Conservation (phyloP, 2,797 vertebrate genomes). For the Limnodromus scolopaceus region DNA sequence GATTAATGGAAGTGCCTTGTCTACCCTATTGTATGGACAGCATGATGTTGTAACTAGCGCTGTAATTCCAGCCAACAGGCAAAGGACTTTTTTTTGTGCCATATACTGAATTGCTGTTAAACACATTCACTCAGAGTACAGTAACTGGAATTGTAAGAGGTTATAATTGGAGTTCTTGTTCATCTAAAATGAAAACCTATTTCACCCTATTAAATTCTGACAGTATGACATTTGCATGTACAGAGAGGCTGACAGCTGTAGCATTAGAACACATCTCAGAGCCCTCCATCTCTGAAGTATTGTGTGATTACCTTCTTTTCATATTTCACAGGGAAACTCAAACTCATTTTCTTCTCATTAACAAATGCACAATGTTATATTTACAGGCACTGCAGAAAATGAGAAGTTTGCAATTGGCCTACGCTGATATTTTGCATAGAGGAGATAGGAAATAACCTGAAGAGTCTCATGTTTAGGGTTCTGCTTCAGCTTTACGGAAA, state of each 20-base stretch:
- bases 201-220: constrained; percentile 33
- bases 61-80: not conserved
- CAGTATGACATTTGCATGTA: not conserved
- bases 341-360: not conserved
- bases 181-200: constrained; percentile 42
- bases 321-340: not conserved
- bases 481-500: not conserved
- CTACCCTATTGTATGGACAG: not conserved
- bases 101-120: not conserved
- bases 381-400: not conserved
- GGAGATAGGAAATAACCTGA: not conserved
- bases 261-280: not conserved
- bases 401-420: not conserved
- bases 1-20: not conserved
- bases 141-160: constrained; percentile 9
- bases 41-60: not conserved
- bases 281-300: not conserved
- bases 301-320: not conserved
- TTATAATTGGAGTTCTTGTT: constrained; percentile 38
- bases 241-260: not conserved
- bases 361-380: not conserved
- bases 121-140: not conserved
- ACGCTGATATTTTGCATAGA: not conserved
- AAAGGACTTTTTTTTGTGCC: not conserved
- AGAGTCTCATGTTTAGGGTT: not conserved